Evolutionary conservation across 2,888 invertebrate species (phyloP).

Genomic region (Pyrochroa serraticornis): DNA sequence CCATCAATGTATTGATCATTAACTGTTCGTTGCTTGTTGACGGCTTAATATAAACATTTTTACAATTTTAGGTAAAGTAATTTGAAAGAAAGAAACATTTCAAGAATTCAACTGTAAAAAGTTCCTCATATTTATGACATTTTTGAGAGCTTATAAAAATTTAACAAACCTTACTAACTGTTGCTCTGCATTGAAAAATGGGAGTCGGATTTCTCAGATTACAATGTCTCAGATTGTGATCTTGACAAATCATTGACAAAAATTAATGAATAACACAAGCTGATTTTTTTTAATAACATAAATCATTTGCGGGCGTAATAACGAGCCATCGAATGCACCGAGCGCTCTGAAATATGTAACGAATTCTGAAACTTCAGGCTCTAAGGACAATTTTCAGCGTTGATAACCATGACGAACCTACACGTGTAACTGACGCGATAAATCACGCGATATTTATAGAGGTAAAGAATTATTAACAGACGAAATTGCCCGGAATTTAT

Average conservation of each 20-base stretch:
- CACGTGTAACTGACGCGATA: conserved; percentile 35
- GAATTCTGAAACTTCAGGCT: conserved; percentile 10
- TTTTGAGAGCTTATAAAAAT: too few species aligned
- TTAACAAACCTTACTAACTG: too few species aligned
- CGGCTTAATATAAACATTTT: too few species aligned
- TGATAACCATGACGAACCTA: conserved; percentile 37
- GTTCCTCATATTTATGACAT: too few species aligned
- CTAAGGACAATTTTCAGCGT: conserved; percentile 35
- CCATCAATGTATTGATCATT: too few species aligned
- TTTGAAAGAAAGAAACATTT: too few species aligned
- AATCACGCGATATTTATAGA: conserved; percentile 40
- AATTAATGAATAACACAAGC: background rate
- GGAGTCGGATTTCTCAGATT: too few species aligned
- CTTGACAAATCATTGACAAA: conserved; percentile 1
- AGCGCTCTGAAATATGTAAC: conserved; percentile 11
- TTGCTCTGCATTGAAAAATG: too few species aligned
- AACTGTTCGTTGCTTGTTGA: too few species aligned
- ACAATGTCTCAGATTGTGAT: background rate
- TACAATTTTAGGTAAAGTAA: too few species aligned
- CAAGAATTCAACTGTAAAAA: too few species aligned
- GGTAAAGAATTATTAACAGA: conserved; percentile 36
- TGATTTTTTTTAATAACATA: conserved; percentile 11
- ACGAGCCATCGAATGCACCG: conserved; percentile 1
- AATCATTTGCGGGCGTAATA: conserved; percentile 18
- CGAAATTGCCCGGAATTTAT: conserved; percentile 31